These are phyloP conservation scores for Apamea monoglypha DNA, from an alignment of 2,888 invertebrate species.

Conservation along the genomic window DNA sequence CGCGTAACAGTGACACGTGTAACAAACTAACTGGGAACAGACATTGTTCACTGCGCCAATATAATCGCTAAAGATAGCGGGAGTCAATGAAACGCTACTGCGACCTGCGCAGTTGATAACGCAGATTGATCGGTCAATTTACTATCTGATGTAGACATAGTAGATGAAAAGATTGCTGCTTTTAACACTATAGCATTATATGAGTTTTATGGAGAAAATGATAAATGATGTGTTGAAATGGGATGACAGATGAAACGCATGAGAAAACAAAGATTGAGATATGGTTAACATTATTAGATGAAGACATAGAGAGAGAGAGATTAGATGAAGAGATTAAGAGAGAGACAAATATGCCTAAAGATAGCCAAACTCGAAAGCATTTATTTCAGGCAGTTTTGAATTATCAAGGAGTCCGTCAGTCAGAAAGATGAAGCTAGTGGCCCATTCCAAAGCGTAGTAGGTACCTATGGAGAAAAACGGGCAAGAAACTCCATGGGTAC, in stretches of 20 bases:
- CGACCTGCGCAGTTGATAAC: conserved; percentile 40
- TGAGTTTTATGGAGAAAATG: neutral
- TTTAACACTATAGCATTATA: neutral
- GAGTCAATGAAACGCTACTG: conserved; percentile 47
- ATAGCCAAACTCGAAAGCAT: neutral
- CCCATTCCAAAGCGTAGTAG: neutral
- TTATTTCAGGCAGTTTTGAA: neutral
- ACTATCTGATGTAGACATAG: conserved; percentile 47
- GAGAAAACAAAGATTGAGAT: neutral
- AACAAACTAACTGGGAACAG: conserved; percentile 4
- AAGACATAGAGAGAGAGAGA: too few relatives aligned
- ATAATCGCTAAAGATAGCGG: conserved; percentile 53
- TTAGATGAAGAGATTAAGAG: neutral
- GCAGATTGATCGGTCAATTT: conserved; percentile 48
- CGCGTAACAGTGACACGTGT: conserved; percentile 27
- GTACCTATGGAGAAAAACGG: neutral
- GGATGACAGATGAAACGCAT: neutral
- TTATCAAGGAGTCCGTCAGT: neutral
- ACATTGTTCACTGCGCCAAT: conserved; percentile 33
- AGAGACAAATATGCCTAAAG: neutral
- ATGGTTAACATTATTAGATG: neutral
- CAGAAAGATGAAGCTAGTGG: neutral
- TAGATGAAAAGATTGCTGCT: neutral
- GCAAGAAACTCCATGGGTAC: neutral
- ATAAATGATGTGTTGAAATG: neutral